Conservation (phyloP, 2,113 vertebrate species). For the Cranoglanis bouderius region DNA sequence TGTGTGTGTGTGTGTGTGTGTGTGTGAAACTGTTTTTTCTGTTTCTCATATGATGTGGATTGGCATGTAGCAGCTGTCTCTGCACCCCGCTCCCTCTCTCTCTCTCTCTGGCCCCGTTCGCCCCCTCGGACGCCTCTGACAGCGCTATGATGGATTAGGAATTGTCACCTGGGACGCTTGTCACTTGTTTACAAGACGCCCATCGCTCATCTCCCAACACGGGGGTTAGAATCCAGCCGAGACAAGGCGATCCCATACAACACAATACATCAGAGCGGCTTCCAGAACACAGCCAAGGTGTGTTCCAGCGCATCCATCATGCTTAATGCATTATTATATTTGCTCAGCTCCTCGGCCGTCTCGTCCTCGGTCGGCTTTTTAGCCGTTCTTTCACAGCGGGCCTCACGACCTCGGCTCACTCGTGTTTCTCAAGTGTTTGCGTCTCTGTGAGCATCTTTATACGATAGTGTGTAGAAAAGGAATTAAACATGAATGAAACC, state of each 20-base stretch:
- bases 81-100: constrained; percentile 53
- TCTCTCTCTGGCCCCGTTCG: constrained; percentile 66
- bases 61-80: constrained; percentile 74
- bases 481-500: not conserved
- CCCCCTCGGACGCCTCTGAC: constrained; percentile 70
- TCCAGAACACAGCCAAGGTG: constrained; percentile 35
- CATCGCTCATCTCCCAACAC: constrained; percentile 76
- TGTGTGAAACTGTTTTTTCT: not conserved
- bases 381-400: not conserved
- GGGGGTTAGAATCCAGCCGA: constrained; percentile 69
- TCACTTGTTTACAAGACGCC: constrained; percentile 79
- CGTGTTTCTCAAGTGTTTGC: not conserved
- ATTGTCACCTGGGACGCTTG: constrained; percentile 79
- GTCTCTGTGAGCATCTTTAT: not conserved
- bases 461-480: not conserved
- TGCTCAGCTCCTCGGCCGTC: constrained; percentile 61
- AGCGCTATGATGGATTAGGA: constrained; percentile 82
- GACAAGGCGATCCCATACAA: constrained; percentile 69
- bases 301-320: constrained; percentile 69
- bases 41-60: constrained; percentile 71
- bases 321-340: constrained; percentile 76
- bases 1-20: not conserved
- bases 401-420: not conserved
- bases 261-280: constrained; percentile 62
- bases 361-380: not conserved